Evolutionary conservation across 2,888 invertebrate genomes (phyloP), one percentile per base, ranked within the genome.

Genomic region (Diadromus collaris): DNA sequence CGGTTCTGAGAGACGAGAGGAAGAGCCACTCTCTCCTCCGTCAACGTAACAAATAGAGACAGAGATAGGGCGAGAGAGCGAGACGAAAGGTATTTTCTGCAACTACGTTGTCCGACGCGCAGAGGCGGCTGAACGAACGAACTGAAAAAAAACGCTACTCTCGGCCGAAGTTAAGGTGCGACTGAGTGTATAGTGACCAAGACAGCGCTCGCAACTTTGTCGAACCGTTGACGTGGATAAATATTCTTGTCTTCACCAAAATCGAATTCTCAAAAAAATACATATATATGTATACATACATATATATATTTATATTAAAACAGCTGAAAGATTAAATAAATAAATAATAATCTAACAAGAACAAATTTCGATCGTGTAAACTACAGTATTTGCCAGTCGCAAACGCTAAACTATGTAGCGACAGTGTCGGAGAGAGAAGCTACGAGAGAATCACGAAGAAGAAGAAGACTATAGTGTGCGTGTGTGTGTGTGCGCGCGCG

Each of bases 161-260:
- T 48, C 54, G 80, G 44, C 76, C 79, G 79, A 82, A 81, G 82
- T 79, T 56, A 81, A 82, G 80, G 82, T 81, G 81, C 82, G 81
- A 83, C 82, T 76, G 83, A 85, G 86, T 83, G 81, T 56, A 27
- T 88, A 88, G 85, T 84, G 83, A 83, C 82, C 84, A 76, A 82
- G 71, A 72, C 38, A 41, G 38, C 38, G 70, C 64, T 67, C 58
- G 85, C 76, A 82, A 85, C 78, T 83, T 75, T 69, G 82, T 48
- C 78, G 78, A 83, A 82, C 76, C 38, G 81, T 81, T 81, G 81
- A 82, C 81, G 82, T 56, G 60, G 76, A 67, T 32, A 27, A 70
- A 68, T 64, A 48, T 58, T 65, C 65, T 56, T 48, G 67, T 76
- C n/a, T 38, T 21, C 38, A 13, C 27, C 6, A 29, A 16, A 7